A percentile compares a stretch with the other conserved stretches of the same genome.
These are phyloP conservation scores for Euwallacea fornicatus DNA, from an alignment of 1,140 invertebrate species.

Conservation along the genomic window DNA sequence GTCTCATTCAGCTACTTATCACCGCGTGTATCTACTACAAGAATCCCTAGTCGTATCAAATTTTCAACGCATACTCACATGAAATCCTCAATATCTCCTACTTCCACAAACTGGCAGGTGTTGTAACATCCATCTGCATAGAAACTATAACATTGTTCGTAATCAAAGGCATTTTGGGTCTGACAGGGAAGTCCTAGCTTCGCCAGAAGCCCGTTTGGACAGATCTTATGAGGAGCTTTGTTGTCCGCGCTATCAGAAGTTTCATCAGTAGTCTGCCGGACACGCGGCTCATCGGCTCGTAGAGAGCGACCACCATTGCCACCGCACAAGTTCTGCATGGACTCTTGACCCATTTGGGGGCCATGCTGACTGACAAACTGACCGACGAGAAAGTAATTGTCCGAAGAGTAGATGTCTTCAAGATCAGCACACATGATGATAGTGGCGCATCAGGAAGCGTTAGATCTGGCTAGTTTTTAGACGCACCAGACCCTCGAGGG, in stretches of 20 bases:
- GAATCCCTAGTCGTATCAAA: not conserved
- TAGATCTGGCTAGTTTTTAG: not conserved
- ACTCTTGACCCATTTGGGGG: not conserved
- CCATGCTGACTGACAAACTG: conserved; percentile 8
- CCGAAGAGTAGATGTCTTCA: conserved; percentile 10
- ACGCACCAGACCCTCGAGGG: not conserved
- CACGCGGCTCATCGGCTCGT: conserved; percentile 4
- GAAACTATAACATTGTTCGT: conserved; percentile 65
- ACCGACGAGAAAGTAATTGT: conserved; percentile 13
- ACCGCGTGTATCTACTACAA: not conserved
- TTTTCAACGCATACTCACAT: conserved; percentile 59
- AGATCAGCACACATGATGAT: conserved; percentile 17
- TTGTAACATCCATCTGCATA: conserved; percentile 60
- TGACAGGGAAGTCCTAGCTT: conserved; percentile 58
- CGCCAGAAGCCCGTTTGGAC: conserved; percentile 43
- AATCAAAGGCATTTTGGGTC: conserved; percentile 60
- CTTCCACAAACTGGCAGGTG: conserved; percentile 63
- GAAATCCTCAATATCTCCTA: conserved; percentile 69
- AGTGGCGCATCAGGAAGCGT: not conserved
- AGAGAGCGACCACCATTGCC: conserved; percentile 1
- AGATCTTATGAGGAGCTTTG: conserved; percentile 25
- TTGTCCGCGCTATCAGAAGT: conserved; percentile 11
- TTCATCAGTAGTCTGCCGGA: conserved; percentile 29
- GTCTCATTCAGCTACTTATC: no score
- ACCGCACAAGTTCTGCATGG: not conserved